Evolutionary conservation across 1,140 invertebrate genomes (phyloP).

Genomic region (Leptoteleia sp.): DNA sequence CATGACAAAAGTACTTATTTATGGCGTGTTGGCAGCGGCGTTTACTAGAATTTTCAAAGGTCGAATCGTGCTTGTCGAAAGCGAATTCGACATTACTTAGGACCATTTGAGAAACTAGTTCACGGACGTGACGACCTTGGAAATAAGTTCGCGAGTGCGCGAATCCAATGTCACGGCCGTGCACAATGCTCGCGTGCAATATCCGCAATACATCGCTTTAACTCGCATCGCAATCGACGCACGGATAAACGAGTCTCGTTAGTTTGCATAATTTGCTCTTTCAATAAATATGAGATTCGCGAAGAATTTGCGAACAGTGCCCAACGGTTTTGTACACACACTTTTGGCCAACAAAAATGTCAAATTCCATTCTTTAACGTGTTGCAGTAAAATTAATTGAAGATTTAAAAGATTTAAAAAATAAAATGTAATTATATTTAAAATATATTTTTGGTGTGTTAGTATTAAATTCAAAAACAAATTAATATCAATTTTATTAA

Average conservation of each 20-base stretch:
- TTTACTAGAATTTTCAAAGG: conserved; percentile 7
- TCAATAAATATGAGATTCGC: conserved; percentile 2
- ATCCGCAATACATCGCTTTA: conserved; percentile 15
- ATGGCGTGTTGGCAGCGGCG: too few species aligned
- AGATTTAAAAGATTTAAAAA: too few species aligned
- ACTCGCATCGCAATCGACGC: conserved; percentile 23
- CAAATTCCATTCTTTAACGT: too few species aligned
- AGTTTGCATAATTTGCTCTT: conserved; percentile 13
- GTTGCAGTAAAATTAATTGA: too few species aligned
- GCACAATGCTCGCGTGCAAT: conserved; percentile 31
- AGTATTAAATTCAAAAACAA: too few species aligned
- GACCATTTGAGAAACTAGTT: conserved; percentile 42
- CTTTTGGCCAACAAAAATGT: too few species aligned
- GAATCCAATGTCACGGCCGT: conserved; percentile 49
- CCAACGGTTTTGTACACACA: too few species aligned
- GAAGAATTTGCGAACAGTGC: neutral
- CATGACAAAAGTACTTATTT: too few species aligned
- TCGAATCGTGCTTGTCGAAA: conserved; percentile 10
- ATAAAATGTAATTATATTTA: too few species aligned
- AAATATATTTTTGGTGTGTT: too few species aligned
- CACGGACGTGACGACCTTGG: conserved; percentile 42
- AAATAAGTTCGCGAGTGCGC: conserved; percentile 44
- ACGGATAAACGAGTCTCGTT: conserved; percentile 4
- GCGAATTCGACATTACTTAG: conserved; percentile 20
- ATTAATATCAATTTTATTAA: too few species aligned